A percentile compares a stretch with the other conserved stretches of the same genome.
These are phyloP conservation scores for Catharus bicknelli DNA, from an alignment of 2,113 vertebrate species.

Conservation along the genomic window DNA sequence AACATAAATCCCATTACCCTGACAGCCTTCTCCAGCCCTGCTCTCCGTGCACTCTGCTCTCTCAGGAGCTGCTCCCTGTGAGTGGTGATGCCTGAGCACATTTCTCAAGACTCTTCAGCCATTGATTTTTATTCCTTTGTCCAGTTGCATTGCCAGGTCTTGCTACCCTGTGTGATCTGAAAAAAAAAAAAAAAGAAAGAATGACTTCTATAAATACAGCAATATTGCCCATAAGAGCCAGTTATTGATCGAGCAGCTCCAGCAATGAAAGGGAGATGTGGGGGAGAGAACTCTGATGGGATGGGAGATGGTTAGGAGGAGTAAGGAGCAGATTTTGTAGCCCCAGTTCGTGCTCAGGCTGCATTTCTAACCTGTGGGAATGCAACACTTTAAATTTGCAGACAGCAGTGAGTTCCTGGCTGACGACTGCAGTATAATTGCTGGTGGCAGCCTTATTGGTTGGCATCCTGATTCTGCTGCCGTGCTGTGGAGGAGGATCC, in stretches of 20 bases:
- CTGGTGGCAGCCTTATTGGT: slow-evolving; percentile 91
- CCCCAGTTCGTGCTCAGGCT: background rate
- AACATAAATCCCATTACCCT: background rate
- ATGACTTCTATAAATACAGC: background rate
- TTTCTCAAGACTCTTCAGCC: background rate
- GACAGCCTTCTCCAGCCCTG: background rate
- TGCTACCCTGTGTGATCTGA: background rate
- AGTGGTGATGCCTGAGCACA: background rate
- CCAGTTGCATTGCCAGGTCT: background rate
- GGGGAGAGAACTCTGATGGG: background rate
- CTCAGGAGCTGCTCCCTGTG: background rate
- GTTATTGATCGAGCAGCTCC: background rate
- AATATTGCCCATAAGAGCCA: background rate
- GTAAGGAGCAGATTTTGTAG: background rate
- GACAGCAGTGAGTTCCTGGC: slow-evolving; percentile 93
- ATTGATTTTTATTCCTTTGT: background rate
- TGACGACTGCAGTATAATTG: slow-evolving; percentile 95
- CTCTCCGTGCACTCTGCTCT: background rate
- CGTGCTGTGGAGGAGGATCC: slow-evolving; percentile 93
- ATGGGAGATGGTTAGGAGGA: background rate
- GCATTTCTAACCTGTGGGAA: background rate
- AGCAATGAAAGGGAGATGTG: background rate
- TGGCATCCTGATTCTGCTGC: slow-evolving; percentile 97
- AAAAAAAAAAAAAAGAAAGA: background rate
- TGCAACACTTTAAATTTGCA: slow-evolving; percentile 38